A percentile compares a stretch with the other conserved stretches of the same genome.
phyloP scores from a whole-genome alignment of 2,797 vertebrate species.

The Xenops minutus region DNA sequence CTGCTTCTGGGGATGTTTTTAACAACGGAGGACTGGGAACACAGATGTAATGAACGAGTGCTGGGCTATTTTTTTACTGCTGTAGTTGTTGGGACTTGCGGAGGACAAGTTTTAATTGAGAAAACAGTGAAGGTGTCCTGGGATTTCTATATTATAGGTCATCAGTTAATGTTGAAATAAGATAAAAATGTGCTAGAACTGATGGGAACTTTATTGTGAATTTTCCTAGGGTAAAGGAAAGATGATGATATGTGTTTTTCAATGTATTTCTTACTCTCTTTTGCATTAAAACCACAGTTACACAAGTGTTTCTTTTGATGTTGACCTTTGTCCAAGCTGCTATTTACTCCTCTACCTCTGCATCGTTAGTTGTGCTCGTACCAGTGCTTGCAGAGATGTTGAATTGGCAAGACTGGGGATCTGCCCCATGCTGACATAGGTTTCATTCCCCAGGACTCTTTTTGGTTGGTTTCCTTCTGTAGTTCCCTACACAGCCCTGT shows the following conservation, averaged over 20 bases:
- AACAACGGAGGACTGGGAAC: not conserved
- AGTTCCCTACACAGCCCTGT: not conserved
- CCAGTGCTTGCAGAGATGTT: not conserved
- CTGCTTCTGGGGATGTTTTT: not conserved
- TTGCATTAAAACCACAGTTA: not conserved
- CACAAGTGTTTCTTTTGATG: not conserved
- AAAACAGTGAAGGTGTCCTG: not conserved
- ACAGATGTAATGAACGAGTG: not conserved
- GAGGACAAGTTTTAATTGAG: not conserved
- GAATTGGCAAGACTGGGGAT: accelerated
- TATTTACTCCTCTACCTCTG: not conserved
- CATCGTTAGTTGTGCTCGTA: not conserved
- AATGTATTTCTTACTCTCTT: not conserved
- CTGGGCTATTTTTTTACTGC: not conserved
- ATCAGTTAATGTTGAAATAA: not conserved
- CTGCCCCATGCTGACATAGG: accelerated
- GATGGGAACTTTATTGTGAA: not conserved
- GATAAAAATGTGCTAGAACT: not conserved
- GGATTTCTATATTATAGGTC: not conserved
- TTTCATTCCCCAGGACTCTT: not conserved
- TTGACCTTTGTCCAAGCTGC: not conserved
- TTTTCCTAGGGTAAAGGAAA: not conserved
- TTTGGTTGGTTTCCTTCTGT: not conserved
- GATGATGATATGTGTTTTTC: not conserved
- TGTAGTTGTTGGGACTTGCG: not conserved